Evolutionary conservation across 2,888 invertebrate genomes (phyloP), one percentile per base, ranked within the genome.

Genomic region (Augiades crinisus): DNA sequence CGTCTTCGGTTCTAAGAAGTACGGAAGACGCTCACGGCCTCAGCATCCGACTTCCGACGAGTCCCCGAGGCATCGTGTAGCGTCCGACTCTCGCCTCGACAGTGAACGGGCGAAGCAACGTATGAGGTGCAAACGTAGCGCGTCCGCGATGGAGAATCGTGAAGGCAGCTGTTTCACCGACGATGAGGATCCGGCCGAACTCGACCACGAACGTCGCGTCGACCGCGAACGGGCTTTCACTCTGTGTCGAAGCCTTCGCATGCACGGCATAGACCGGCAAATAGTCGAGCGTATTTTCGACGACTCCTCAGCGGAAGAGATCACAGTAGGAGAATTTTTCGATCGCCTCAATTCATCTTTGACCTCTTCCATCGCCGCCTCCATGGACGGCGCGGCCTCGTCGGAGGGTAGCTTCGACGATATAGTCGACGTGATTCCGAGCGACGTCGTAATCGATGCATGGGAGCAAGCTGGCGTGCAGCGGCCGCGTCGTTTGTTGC

Each of bases 1-100:
- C 60, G 92, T 94, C 0, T 93, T 93, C 64, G 95, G 95, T 1
- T 91, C 93, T 16, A 95, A 95, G 70, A 94, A 94, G 72, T 95
- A 95, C 78, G 95, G 95, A 0, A 89, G 95, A 0, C 88, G 94
- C 38, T 94, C 94, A 2, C 89, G 94, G 31, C 94, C 94, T 0
- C 90, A 90, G 57, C 78, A 78, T 44, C 45, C 63, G 5, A 56
- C 64, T 22, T 52, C 62, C 7, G 70, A 66, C 4, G 70, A 64
- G 19, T 58, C 66, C 0, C 58, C 63, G 6, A 64, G 68, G 3
- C 75, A 74, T 6, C 77, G 83, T 13, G 78, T 80, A 22, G 70
- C 81, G 1, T 81, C 83, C 7, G 78, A 76, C 19, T 78, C 82
- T 1, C 75, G 82, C n/a, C 62, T 77, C 5, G 76, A 81, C 54